Conservation (phyloP, 2,888 invertebrate genomes). For the Meteorus colon region DNA sequence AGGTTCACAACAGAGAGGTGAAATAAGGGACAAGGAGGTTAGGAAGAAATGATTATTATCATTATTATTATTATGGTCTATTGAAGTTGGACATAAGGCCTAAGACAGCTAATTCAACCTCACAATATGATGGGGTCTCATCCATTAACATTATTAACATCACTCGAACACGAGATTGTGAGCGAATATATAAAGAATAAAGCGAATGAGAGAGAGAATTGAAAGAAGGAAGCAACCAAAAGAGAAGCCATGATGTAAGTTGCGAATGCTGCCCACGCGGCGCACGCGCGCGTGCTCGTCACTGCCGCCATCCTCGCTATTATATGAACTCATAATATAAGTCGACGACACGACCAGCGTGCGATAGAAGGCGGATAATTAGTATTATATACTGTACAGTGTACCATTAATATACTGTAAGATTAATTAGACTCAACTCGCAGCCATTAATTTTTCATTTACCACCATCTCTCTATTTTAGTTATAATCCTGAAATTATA, state of each 20-base stretch:
- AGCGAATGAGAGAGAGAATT: not conserved
- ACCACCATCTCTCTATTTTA: not conserved
- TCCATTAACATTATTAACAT: constrained; percentile 15
- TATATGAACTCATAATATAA: constrained; percentile 10
- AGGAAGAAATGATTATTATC: not conserved
- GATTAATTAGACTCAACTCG: not conserved
- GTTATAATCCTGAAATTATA: not conserved
- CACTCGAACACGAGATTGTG: not conserved
- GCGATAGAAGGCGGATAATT: constrained; percentile 13
- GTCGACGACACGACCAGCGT: not conserved
- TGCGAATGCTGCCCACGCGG: constrained; percentile 12
- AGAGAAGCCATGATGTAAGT: constrained; percentile 10
- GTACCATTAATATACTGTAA: not conserved
- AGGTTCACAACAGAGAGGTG: not conserved
- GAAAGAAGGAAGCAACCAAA: not conserved
- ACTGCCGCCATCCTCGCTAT: constrained; percentile 3
- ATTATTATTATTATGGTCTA: not conserved
- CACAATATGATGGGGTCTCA: constrained; percentile 4
- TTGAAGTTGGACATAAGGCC: constrained; percentile 7
- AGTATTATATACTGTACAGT: not conserved
- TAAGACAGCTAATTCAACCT: not conserved
- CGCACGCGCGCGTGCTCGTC: constrained; percentile 10
- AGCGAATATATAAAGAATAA: not conserved
- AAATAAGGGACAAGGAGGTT: not conserved
- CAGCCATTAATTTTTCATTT: not conserved